phyloP scores from a whole-genome alignment of 2,113 vertebrate species.

The Microtus richardsoni region DNA sequence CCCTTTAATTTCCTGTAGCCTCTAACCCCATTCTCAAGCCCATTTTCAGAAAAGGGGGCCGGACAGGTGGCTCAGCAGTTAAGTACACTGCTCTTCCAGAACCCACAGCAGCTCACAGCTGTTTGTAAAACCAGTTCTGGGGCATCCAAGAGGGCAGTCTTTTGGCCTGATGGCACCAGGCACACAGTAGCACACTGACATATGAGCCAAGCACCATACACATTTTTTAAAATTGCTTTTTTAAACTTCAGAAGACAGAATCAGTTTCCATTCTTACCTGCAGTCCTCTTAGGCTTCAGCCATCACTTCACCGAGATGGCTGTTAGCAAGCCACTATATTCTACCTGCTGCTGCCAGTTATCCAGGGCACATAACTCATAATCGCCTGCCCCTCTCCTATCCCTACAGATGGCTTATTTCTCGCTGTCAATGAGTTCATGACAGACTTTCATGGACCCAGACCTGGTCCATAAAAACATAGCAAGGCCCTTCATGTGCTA shows the following conservation, averaged over 20 bases:
- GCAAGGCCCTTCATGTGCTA: not conserved
- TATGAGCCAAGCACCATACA: not conserved
- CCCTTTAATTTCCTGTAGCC: not conserved
- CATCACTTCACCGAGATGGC: not conserved
- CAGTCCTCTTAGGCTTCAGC: not conserved
- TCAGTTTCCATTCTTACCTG: not conserved
- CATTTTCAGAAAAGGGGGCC: not conserved
- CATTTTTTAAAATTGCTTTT: not conserved
- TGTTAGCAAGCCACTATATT: not conserved
- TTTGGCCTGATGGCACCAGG: not conserved
- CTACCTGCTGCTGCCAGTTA: not conserved
- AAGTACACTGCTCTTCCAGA: not conserved
- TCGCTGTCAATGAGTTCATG: not conserved
- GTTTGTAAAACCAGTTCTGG: not conserved
- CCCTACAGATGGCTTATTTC: not conserved
- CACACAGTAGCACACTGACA: not conserved
- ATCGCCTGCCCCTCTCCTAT: not conserved
- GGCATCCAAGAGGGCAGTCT: not conserved
- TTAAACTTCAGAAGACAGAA: not conserved
- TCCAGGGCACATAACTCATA: not conserved
- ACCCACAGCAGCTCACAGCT: no score
- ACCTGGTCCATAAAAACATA: not conserved
- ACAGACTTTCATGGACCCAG: not conserved
- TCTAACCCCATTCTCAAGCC: not conserved
- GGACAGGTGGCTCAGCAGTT: not conserved